Conservation (phyloP, 2,888 invertebrate species). For the Anagyrus pseudococci region DNA sequence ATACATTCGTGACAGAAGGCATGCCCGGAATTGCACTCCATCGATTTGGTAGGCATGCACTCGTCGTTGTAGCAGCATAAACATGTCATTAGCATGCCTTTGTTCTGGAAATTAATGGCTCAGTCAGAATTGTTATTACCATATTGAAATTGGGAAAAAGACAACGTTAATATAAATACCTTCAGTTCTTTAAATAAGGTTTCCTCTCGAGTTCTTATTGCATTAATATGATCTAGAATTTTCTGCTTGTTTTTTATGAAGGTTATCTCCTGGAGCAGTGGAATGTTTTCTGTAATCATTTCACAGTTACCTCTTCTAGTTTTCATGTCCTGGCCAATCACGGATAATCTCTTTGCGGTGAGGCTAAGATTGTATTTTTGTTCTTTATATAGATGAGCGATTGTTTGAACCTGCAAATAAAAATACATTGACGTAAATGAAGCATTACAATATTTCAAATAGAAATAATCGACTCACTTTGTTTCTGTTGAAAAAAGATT, state of each 20-base stretch:
- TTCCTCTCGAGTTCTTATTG: slow-evolving; percentile 51
- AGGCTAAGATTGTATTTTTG: slow-evolving; percentile 46
- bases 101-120: slow-evolving; percentile 17
- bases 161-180: too few species aligned
- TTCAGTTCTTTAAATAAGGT: slow-evolving; percentile 52
- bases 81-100: slow-evolving; percentile 61
- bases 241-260: slow-evolving; percentile 53
- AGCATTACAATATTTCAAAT: neutral
- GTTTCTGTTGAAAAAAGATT: slow-evolving; percentile 41
- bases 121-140: slow-evolving; percentile 6
- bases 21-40: slow-evolving; percentile 61
- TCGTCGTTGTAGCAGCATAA: slow-evolving; percentile 67
- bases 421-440: slow-evolving; percentile 13
- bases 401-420: slow-evolving; percentile 40
- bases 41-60: slow-evolving; percentile 57
- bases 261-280: slow-evolving; percentile 52
- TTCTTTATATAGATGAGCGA: slow-evolving; percentile 39
- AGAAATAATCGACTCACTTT: slow-evolving; percentile 16
- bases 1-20: slow-evolving; percentile 63
- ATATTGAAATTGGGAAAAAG: neutral
- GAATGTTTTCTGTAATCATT: slow-evolving; percentile 34
- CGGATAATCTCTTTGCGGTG: slow-evolving; percentile 43
- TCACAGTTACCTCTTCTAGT: slow-evolving; percentile 33
- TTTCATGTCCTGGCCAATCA: slow-evolving; percentile 41
- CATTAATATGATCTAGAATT: slow-evolving; percentile 50